Evolutionary conservation across 1,140 invertebrate species (phyloP), one percentile per base, ranked within the genome.

Genomic region (Gonioctena quinquepunctata): DNA sequence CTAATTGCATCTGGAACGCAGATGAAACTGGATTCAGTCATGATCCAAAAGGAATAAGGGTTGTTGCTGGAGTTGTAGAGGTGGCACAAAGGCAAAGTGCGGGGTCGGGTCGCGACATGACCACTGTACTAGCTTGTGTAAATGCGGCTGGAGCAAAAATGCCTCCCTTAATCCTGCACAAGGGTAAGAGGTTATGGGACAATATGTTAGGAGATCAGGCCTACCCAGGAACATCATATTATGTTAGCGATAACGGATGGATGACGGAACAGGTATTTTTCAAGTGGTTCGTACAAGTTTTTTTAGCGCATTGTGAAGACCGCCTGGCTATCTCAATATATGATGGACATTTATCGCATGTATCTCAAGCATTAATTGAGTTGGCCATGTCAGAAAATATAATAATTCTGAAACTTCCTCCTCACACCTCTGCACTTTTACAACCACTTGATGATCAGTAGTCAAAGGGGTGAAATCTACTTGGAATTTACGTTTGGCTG

Each of bases 101-200:
- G 64, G 73, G 73, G 13, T 73, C 76, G 18, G 82, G 76, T 16
- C 79, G 75, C 71, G 73, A 81, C 63, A 83, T 82, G 68, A 79
- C 72, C 22, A 82, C 82, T 11, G 77, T 83, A 54, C 67, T 83
- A 42, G 68, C 79, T n/a, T 73, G 66, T 11, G 65, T 71, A 27
- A 79, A 61, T 77, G 82, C 81, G 48, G 50, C 60, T 67, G 81
- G 79, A 26, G 60, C 76, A 33, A 83, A 82, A 76, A 49, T 68
- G 33, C 76, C 76, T 48, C 82, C 82, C 22, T 65, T 84, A 13
- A 81, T 84, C 16, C 74, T 82, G 21, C 81, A 70, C 73, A 79
- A 79, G 64, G 77, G 71, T 50, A 68, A 71, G 68, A 50, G 68
- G 48, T 26, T 76, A 18, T 76, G 71, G 74, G 65, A 71, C 54